Evolutionary conservation across 37 sponge, comb jelly and placozoan species (phyloP).

Genomic region (Geodia barretti): DNA sequence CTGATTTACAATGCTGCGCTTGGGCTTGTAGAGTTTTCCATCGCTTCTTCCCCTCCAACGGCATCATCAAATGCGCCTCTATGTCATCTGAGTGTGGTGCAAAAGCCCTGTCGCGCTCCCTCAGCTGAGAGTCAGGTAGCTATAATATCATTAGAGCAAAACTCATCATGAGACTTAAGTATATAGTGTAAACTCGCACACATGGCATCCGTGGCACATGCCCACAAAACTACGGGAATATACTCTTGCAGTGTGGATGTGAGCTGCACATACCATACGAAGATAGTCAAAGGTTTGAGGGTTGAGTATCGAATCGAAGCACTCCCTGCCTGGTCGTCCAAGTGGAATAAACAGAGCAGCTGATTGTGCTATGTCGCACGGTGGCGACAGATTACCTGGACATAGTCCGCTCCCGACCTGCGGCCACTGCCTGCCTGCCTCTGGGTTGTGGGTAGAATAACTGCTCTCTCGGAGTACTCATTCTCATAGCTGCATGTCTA

Average conservation of each 20-base stretch:
- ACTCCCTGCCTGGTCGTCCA: conserved; percentile 85
- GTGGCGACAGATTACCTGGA: conserved; percentile 44
- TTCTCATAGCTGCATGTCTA: conserved; percentile 83
- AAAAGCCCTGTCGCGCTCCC: conserved; percentile 95
- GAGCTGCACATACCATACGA: conserved; percentile 83
- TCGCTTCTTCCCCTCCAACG: conserved; percentile 94
- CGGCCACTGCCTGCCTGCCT: conserved; percentile 80
- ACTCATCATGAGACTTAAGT: not conserved
- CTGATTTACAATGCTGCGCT: conserved; percentile 36
- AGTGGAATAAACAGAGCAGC: not conserved
- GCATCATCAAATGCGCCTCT: conserved; percentile 96
- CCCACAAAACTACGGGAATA: conserved; percentile 85
- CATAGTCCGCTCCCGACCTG: conserved; percentile 76
- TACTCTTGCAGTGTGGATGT: conserved; percentile 87
- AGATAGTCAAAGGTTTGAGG: conserved; percentile 88
- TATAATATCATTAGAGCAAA: conserved; percentile 10
- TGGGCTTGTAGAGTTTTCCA: conserved; percentile 92
- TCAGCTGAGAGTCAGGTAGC: conserved; percentile 95
- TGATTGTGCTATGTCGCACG: not conserved
- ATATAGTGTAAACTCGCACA: conserved; percentile 54
- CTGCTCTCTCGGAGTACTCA: conserved; percentile 82
- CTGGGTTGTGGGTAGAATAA: conserved; percentile 83
- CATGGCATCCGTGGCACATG: no score
- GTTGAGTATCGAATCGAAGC: conserved; percentile 89
- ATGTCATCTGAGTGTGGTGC: conserved; percentile 99